Percentiles rank a stretch among this genome's conserved stretches.
phyloP scores from a whole-genome alignment of 1,140 invertebrate species.

The Caenorhabditis remanei region DNA sequence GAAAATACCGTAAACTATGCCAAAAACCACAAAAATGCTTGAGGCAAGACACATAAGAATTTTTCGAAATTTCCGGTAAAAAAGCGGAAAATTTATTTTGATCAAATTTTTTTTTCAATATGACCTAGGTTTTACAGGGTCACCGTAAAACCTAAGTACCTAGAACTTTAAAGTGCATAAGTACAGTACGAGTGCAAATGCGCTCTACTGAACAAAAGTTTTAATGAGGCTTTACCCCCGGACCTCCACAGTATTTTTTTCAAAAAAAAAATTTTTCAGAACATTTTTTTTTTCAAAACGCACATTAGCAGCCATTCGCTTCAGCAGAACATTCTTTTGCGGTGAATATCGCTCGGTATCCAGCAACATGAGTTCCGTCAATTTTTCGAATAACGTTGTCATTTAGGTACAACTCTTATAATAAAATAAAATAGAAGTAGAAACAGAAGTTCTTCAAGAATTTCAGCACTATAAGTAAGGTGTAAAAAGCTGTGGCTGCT shows the following conservation, averaged over 20 bases:
- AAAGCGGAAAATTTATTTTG: no score
- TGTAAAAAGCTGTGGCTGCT: constrained; percentile 46
- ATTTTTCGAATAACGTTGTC: constrained; percentile 37
- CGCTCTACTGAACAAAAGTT: background rate
- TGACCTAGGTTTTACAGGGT: no score
- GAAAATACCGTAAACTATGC: no score
- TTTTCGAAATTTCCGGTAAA: no score
- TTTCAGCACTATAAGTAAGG: background rate
- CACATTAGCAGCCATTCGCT: constrained; percentile 41
- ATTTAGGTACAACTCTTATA: background rate
- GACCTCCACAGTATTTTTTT: no score
- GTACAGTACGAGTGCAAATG: no score
- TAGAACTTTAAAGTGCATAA: no score
- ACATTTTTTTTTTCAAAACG: background rate
- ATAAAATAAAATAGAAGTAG: background rate
- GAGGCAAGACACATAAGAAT: no score
- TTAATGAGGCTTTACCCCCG: no score
- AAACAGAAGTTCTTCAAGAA: constrained; percentile 3
- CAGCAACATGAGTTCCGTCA: constrained; percentile 22
- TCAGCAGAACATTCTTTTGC: constrained; percentile 9
- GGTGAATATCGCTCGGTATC: background rate
- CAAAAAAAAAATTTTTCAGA: background rate
- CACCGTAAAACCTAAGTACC: no score
- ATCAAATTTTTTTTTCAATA: no score
- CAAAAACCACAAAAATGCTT: no score